Evolutionary conservation across 2,113 vertebrate species (phyloP).

Genomic region (Passer montanus): DNA sequence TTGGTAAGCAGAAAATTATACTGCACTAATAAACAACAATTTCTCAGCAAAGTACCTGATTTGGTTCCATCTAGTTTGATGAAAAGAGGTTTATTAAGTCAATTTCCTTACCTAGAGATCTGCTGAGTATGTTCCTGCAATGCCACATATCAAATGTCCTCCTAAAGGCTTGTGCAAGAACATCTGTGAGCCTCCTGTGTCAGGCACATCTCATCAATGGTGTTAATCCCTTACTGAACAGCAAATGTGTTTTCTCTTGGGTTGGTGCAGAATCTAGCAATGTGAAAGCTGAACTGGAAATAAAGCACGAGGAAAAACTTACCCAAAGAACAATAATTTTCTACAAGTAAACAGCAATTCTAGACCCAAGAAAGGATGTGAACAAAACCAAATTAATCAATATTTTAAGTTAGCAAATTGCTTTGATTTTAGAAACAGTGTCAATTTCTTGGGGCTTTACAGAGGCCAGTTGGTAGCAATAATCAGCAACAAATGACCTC

Average conservation of each 20-base stretch:
- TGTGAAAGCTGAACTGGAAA: not conserved
- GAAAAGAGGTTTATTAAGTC: not conserved
- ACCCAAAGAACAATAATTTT: not conserved
- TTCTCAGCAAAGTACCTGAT: not conserved
- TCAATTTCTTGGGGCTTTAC: not conserved
- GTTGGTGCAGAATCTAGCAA: not conserved
- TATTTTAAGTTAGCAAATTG: not conserved
- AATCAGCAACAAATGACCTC: not conserved
- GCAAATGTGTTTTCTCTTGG: not conserved
- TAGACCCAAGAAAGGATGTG: not conserved
- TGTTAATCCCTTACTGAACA: not conserved
- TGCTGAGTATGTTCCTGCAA: not conserved
- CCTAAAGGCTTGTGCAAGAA: not conserved
- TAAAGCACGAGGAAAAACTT: not conserved
- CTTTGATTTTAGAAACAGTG: not conserved
- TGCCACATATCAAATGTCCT: fast-evolving
- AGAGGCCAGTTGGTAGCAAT: not conserved
- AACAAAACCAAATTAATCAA: not conserved
- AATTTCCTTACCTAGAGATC: not conserved
- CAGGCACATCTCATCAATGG: not conserved
- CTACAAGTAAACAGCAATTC: not conserved
- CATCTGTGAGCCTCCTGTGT: not conserved
- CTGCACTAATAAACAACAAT: not conserved
- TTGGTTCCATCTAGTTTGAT: not conserved
- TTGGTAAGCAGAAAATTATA: not conserved